Evolutionary conservation across 2,888 invertebrate genomes (phyloP), one percentile per base, ranked within the genome.

Genomic region (Atrina japonica): DNA sequence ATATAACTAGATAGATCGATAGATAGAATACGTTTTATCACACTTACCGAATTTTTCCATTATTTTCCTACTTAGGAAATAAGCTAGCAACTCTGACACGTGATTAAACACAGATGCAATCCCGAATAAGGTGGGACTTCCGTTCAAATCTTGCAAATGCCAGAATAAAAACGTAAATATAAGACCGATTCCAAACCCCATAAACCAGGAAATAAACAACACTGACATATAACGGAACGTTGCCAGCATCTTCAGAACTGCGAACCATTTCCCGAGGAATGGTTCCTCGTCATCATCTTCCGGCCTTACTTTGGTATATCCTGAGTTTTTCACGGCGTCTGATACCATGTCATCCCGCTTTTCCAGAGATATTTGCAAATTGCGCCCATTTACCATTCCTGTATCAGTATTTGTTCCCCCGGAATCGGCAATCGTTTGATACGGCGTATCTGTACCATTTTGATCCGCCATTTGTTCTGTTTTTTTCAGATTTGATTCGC

Each of bases 161-260:
- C 99, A 99, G 92, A 98, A 99, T 68, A 99, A 94, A 92, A 99
- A 99, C 3, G 98, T 98, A 92, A 99, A 99, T 83, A 99, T 98
- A 83, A 99, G 93, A 0, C 99, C 99, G 86, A 99, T 98, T 65
- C 99, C 99, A 89, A 98, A 97, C 66, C 99, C 99, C 97, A 99
- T 98, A 91, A 97, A 98, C 97, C 98, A 98, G 58, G 98, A 96
- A 40, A 98, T 97, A 90, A 98, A 96, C 58, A 99, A 93, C 90
- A 98, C 87, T 1, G 86, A 80, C 0, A 86, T 95, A 78, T 97
- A 97, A 90, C 97, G 96, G 66, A 97, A 91, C 89, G 96, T 95
- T 86, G 95, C 96, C 91, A 97, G 96, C 88, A 97, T 95, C 76
- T 95, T 94, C 82, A 98, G 92, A 63, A 98, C 97, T 0, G 96